Percentiles rank a stretch among this genome's conserved stretches.
Conservation (phyloP, 2,888 invertebrate species). For the Callosobruchus maculatus region DNA sequence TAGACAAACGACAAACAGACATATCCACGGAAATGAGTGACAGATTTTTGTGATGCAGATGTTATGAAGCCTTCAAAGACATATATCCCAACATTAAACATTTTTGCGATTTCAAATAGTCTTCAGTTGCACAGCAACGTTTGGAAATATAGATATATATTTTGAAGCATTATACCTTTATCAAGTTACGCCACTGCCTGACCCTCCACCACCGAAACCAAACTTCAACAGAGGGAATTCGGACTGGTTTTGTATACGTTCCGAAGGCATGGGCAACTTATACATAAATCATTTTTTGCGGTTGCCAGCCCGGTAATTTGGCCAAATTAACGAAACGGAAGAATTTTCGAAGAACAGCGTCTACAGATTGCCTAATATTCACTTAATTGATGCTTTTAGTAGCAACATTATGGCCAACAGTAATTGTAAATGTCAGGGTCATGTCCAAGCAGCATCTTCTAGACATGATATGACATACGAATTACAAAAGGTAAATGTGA, state of each 20-base stretch:
- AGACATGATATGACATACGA: neutral
- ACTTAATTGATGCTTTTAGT: neutral
- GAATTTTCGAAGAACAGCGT: neutral
- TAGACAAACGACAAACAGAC: no score
- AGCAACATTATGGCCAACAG: neutral
- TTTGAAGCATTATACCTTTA: no score
- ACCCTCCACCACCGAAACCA: neutral
- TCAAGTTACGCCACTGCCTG: neutral
- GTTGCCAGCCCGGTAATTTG: neutral
- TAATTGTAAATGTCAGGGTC: neutral
- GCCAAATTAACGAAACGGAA: neutral
- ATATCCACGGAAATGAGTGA: no score
- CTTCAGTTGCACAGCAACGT: no score
- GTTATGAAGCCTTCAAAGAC: no score
- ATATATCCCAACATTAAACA: no score
- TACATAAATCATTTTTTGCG: neutral
- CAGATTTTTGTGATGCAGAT: no score
- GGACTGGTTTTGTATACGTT: neutral
- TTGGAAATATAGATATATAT: no score
- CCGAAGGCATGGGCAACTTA: neutral
- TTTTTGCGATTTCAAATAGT: no score
- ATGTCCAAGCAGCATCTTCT: neutral
- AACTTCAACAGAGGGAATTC: neutral
- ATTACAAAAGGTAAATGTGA: neutral
- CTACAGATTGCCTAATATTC: neutral